These are phyloP conservation scores for Metellina segmentata DNA, from an alignment of 2,888 invertebrate species.

Conservation along the genomic window DNA sequence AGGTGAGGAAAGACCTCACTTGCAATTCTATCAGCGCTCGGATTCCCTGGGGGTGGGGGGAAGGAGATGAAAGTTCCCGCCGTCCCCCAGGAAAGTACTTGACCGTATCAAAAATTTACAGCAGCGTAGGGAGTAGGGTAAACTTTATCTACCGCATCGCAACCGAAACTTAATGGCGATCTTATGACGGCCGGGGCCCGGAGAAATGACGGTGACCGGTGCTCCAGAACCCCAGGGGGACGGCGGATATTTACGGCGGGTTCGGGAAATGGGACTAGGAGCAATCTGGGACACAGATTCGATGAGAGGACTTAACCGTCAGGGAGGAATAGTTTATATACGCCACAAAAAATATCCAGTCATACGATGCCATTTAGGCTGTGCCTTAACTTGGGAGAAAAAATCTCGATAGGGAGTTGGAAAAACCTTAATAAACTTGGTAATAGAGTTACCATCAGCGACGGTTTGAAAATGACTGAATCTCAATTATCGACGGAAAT, in stretches of 20 bases:
- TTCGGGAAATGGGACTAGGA: background rate
- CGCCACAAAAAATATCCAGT: background rate
- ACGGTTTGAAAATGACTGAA: no score
- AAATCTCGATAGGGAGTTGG: background rate
- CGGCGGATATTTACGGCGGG: slow-evolving; percentile 9
- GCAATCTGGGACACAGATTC: slow-evolving; percentile 28
- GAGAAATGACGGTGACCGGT: slow-evolving; percentile 31
- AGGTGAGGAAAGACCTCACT: slow-evolving; percentile 53
- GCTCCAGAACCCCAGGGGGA: slow-evolving; percentile 7
- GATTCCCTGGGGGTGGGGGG: slow-evolving; percentile 12
- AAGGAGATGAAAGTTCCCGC: background rate
- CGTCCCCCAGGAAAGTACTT: slow-evolving; percentile 58
- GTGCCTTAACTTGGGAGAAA: background rate
- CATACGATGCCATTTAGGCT: background rate
- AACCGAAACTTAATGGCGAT: slow-evolving; percentile 64
- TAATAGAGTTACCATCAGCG: no score
- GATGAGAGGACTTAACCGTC: slow-evolving; percentile 9
- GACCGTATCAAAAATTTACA: slow-evolving; percentile 76
- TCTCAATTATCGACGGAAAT: no score
- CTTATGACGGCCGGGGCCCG: slow-evolving; percentile 55
- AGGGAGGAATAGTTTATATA: background rate
- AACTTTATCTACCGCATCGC: slow-evolving; percentile 65
- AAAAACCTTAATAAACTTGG: no score
- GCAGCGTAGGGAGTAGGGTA: slow-evolving; percentile 34
- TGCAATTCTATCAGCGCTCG: slow-evolving; percentile 55